Evolutionary conservation across 2,113 vertebrate genomes (phyloP), one percentile per base, ranked within the genome.

Genomic region (Junco hyemalis): DNA sequence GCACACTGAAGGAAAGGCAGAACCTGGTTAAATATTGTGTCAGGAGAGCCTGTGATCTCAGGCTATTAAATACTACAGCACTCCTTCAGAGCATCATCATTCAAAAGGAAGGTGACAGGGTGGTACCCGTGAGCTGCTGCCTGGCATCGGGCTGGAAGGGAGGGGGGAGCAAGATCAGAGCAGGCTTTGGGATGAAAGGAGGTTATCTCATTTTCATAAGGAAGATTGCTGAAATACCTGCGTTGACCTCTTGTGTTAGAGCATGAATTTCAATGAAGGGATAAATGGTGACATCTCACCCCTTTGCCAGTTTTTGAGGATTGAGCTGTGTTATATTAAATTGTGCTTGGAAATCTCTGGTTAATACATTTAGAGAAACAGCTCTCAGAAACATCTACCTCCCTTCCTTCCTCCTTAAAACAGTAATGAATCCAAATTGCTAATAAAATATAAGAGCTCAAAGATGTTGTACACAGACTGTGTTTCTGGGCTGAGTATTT

Each of bases 361-460:
- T 97, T 97, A 97, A 97, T 96, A 91, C 94, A 97, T 98, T 97
- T 97, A 96, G 97, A 97, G 97, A 95, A 98, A 97, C 92, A 96
- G 97, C 96, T 96, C 94, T 93, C 95, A 97, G 96, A 97, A 98
- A 97, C 93, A 96, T 97, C 96, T 88, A 97, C 95, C 96, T 97
- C 96, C 96, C 95, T 97, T 96, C 97, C 95, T 98, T 96, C 97
- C 96, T 98, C 96, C 96, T 96, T 96, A 96, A 98, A 98, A 95
- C 88, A 96, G 96, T 97, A 97, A 98, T 96, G 96, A 97, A 96
- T 97, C 97, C 97, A 98, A 98, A 98, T 98, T 97, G 97, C 97
- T 98, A 98, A 97, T 98, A 98, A 98, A 98, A 97, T 95, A 94
- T 96, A 97, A 97, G 96, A 97, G 95, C 94, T 97, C 95, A 97